A percentile compares a stretch with the other conserved stretches of the same genome.
Evolutionary conservation across 2,888 invertebrate genomes (phyloP).

Genomic region (Agrotis clavis): DNA sequence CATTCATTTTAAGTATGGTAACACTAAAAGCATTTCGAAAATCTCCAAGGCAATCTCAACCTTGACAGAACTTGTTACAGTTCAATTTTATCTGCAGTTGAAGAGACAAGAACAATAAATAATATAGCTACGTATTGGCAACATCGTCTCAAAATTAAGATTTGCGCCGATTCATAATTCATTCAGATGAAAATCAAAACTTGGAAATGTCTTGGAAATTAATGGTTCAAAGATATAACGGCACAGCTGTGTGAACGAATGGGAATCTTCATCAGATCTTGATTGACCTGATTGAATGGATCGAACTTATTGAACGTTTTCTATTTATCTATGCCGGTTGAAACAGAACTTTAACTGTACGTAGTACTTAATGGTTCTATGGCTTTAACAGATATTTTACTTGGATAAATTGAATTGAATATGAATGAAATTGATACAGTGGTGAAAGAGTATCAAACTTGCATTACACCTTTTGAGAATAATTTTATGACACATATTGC

Average conservation of each 20-base stretch:
- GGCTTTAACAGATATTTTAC: no score
- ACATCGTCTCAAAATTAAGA: constrained; percentile 39
- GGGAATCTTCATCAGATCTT: constrained; percentile 24
- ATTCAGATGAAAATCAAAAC: constrained; percentile 49
- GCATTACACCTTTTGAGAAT: no score
- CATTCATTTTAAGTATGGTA: constrained; percentile 23
- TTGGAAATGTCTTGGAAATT: constrained; percentile 45
- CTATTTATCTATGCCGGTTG: no score
- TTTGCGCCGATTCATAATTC: constrained; percentile 57
- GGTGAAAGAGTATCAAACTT: no score
- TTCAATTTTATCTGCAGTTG: constrained; percentile 4
- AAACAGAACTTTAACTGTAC: no score
- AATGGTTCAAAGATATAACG: constrained; percentile 40
- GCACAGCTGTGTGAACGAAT: constrained; percentile 39
- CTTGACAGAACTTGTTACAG: constrained; percentile 16
- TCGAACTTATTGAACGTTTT: constrained; percentile 14
- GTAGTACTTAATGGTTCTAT: no score
- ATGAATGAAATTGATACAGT: no score
- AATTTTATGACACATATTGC: no score
- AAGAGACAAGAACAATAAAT: constrained; percentile 34
- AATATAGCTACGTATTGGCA: constrained; percentile 30
- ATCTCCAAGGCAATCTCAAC: constrained; percentile 25
- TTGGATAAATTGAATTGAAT: no score
- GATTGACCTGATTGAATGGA: constrained; percentile 38
- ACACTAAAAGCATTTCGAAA: constrained; percentile 46